Evolutionary conservation across 1,140 invertebrate species (phyloP), one percentile per base, ranked within the genome.

Genomic region (Trinorchestia longiramus): DNA sequence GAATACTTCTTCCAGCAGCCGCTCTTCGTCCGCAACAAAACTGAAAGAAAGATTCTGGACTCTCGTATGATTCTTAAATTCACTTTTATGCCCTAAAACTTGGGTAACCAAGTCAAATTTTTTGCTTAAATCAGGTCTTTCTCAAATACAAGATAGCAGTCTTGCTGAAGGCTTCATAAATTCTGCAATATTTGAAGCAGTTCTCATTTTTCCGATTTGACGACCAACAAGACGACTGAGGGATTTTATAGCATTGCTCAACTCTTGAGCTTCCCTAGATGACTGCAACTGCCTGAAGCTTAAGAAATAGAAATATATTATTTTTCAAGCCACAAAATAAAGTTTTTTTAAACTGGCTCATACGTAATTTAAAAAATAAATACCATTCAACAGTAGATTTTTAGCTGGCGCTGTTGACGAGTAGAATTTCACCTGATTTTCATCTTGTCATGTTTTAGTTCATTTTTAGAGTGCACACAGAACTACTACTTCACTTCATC

Each of bases 61-160:
- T n/a, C 44, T 45, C 92, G 6, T n/a, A 42, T 45, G 92, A 45
- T 94, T 94, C 92, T 47, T 94, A 94, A 94, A 94, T 94, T 47
- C 92, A n/a, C 43, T 94, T 94, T 94, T 94, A 94, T 94, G 92
- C 92, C 43, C 92, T 43, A 94, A 94, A 94, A 94, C n/a, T 94
- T n/a, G 36, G 43, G 43, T 94, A 45, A 94, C 44, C 92, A 45
- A 45, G 88, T 43, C 88, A 90, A 90, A 41, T 15, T 90, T 90
- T 90, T 90, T 90, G n/a, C 11, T 4, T 11, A 43, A 90, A 90
- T 36, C 88, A 15, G 23, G 62, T 77, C 62, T 77, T 23, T 77
- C 62, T 36, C 62, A 77, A 77, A 77, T 28, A 77, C 62, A 77
- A 77, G 62, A 77, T 19, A 36, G 28, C 36, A 11, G 62, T 77